These are phyloP conservation scores for Gobionotothen gibberifrons DNA, from an alignment of 2,797 vertebrate genomes.

Conservation along the genomic window DNA sequence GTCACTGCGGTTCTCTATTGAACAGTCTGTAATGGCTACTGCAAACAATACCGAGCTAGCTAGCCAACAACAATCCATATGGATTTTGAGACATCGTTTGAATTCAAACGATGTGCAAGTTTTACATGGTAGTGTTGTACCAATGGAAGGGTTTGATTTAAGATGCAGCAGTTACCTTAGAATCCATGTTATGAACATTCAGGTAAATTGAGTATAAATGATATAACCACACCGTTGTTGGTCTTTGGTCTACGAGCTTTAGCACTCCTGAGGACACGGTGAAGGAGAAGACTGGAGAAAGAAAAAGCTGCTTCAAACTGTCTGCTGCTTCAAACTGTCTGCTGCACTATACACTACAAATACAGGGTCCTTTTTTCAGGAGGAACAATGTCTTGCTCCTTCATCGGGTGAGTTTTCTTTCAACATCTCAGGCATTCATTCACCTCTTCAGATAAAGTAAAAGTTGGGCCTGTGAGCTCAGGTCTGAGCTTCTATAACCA, in stretches of 20 bases:
- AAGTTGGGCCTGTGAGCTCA: not conserved
- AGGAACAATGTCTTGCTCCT: not conserved
- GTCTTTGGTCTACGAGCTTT: not conserved
- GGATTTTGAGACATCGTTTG: too few species aligned
- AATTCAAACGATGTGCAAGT: too few species aligned
- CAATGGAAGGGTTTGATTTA: too few species aligned
- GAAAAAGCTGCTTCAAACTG: not conserved
- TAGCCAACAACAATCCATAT: too few species aligned
- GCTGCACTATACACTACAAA: not conserved
- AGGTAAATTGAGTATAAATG: not conserved
- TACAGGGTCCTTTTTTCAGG: not conserved
- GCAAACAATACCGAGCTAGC: too few species aligned
- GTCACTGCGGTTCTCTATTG: too few species aligned
- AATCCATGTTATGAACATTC: not conserved
- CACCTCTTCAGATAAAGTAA: not conserved
- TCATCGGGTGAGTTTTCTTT: conserved; percentile 1
- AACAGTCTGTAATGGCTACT: too few species aligned
- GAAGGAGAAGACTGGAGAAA: not conserved
- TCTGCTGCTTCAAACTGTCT: conserved; percentile 25
- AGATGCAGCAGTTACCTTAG: too few species aligned
- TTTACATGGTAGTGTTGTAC: too few species aligned
- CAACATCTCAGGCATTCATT: not conserved
- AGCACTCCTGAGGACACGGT: conserved; percentile 8
- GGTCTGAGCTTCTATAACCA: not conserved
- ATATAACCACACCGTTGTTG: not conserved